Conservation (phyloP, 2,888 invertebrate genomes). For the Sialis lutaria region DNA sequence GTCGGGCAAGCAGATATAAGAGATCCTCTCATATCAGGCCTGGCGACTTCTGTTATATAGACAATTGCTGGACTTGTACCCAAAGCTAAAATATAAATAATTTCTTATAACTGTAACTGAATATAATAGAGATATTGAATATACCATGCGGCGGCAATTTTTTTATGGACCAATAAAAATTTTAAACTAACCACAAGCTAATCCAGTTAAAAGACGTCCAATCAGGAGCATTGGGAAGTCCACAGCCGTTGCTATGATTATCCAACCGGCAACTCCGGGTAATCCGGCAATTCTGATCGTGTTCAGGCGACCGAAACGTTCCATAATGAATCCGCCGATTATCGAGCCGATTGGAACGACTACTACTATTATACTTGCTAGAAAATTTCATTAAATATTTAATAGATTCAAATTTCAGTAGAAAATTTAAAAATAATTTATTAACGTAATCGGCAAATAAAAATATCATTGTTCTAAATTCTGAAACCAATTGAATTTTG, state of each 20-base stretch:
- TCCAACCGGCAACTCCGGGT: constrained; percentile 35
- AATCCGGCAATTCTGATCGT: constrained; percentile 34
- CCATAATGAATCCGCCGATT: constrained; percentile 35
- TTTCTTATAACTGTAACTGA: too few relatives aligned
- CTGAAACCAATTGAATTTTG: too few relatives aligned
- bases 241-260: constrained; percentile 31
- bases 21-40: constrained; percentile 39
- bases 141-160: neutral
- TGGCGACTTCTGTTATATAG: constrained; percentile 41
- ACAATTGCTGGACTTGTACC: constrained; percentile 41
- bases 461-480: too few relatives aligned
- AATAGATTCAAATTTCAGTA: too few relatives aligned
- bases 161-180: neutral
- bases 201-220: constrained; percentile 34
- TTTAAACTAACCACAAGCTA: constrained; percentile 27
- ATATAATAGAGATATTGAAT: constrained; percentile 1
- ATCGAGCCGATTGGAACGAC: constrained; percentile 35
- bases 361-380: constrained; percentile 37
- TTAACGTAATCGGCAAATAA: too few relatives aligned
- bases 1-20: constrained; percentile 38
- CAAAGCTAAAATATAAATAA: constrained; percentile 22
- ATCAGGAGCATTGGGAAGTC: constrained; percentile 31
- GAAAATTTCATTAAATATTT: constrained; percentile 11
- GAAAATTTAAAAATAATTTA: too few relatives aligned
- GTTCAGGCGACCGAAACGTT: constrained; percentile 32